A percentile compares a stretch with the other conserved stretches of the same genome.
phyloP scores from a whole-genome alignment of 2,113 vertebrate species.

The Tetrax tetrax region DNA sequence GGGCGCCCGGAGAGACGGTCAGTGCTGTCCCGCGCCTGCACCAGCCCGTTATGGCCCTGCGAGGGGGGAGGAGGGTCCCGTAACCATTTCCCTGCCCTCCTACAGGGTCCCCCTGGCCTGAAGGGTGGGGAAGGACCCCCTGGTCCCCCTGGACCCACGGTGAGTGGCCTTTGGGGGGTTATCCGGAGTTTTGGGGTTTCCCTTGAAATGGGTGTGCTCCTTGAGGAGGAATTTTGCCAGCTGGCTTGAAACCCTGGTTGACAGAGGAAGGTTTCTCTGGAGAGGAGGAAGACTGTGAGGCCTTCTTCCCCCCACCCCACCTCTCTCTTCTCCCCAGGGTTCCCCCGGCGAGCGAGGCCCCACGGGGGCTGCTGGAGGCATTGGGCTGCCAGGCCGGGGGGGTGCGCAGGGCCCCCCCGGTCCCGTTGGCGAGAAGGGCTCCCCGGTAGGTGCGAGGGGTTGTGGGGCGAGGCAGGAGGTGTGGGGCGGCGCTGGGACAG shows the following conservation, averaged over 20 bases:
- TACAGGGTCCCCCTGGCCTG: slow-evolving; percentile 85
- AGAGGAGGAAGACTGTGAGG: background rate
- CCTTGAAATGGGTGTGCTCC: accelerated
- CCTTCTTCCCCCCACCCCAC: background rate
- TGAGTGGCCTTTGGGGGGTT: slow-evolving; percentile 62
- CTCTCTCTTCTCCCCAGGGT: slow-evolving; percentile 74
- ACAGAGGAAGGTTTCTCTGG: background rate
- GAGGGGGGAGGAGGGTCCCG: background rate
- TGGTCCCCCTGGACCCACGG: slow-evolving; percentile 78
- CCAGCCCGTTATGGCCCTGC: accelerated
- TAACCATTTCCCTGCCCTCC: background rate
- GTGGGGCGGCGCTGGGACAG: background rate
- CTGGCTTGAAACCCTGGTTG: background rate
- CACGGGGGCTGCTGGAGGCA: slow-evolving; percentile 82
- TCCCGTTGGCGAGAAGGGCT: slow-evolving; percentile 88
- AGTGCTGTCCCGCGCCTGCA: background rate
- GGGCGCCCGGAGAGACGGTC: slow-evolving; percentile 81
- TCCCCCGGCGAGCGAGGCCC: slow-evolving; percentile 87
- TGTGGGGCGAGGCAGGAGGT: background rate
- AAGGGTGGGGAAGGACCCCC: slow-evolving; percentile 88
- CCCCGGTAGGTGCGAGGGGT: slow-evolving; percentile 78
- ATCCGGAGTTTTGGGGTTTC: background rate
- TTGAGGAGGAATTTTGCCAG: background rate
- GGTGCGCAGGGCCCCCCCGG: slow-evolving; percentile 83
- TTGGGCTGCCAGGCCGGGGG: slow-evolving; percentile 86